Evolutionary conservation across 2,888 invertebrate species (phyloP), one percentile per base, ranked within the genome.

Genomic region (Seira sanloemensis): DNA sequence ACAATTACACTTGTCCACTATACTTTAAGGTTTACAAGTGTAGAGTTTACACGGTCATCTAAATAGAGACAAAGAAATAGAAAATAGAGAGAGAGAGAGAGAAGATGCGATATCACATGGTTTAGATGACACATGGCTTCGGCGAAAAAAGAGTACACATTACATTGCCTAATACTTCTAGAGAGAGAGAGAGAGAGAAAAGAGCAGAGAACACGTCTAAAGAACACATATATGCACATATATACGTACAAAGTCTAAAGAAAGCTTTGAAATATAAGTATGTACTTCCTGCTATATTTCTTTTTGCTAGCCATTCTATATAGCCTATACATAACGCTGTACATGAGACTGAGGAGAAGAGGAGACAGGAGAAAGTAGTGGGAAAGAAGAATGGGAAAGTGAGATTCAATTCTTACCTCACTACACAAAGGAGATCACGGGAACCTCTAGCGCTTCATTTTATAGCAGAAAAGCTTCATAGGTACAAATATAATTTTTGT

Each of bases 101-200:
- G 77, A 78, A 77, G 77, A 78, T 50, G 50, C 50, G 16, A 50
- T 62, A 58, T 72, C 82, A 82, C 74, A 69, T 77, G 69, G 62
- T 50, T 54, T 37, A 78, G 77, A 69, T 81, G 76, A 82, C 76
- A 82, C 81, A 82, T 62, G 46, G 71, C 76, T 82, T 76, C 76
- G 81, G 81, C 76, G 75, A 82, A 76, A 69, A 37, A 37, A 12
- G 4, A 37, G 54, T 72, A 66, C 65, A 50, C 50, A 50, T 7
- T 50, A 50, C 50, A 50, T 50, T 50, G 50, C 50, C 50, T 50
- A 50, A n/a, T 18, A 50, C 50, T 2, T 65, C 65, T 65, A 65
- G 18, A 69, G 5, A 71, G 50, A 24, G 71, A 46, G 9, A 21
- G 27, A 71, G 21, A 18, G 67, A 21, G 24, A 24, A 24, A 67